Evolutionary conservation across 2,797 vertebrate species (phyloP).

Genomic region (Psittacula echo): DNA sequence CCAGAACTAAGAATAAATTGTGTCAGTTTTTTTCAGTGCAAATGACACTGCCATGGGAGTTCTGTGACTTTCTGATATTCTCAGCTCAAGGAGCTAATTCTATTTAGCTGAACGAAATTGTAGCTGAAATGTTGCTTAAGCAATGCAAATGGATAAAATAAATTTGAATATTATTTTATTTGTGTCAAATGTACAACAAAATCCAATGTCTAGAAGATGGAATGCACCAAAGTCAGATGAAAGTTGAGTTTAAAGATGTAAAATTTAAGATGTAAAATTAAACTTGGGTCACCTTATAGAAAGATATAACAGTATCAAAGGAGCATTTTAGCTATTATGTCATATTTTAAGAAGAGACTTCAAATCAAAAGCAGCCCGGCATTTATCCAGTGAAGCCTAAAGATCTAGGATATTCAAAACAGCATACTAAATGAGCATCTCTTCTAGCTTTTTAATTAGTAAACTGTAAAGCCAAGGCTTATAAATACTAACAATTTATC

Average conservation of each 20-base stretch:
- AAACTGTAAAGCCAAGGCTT: not conserved
- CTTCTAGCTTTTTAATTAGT: not conserved
- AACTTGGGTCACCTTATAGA: not conserved
- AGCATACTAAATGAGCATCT: not conserved
- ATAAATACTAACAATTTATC: slow-evolving; percentile 14
- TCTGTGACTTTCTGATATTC: not conserved
- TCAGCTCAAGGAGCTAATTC: not conserved
- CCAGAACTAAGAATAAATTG: not conserved
- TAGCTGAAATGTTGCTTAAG: not conserved
- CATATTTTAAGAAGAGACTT: not conserved
- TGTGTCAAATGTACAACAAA: not conserved
- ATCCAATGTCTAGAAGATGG: not conserved
- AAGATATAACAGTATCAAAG: not conserved
- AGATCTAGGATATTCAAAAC: not conserved
- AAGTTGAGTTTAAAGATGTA: not conserved
- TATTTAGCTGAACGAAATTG: not conserved
- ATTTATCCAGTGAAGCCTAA: not conserved
- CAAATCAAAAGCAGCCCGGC: not conserved
- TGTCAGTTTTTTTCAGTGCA: not conserved
- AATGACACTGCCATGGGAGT: not conserved
- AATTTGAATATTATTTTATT: not conserved
- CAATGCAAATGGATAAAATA: not conserved
- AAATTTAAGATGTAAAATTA: not conserved
- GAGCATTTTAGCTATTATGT: not conserved
- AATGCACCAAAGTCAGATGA: not conserved